Conservation (phyloP, 2,113 vertebrate species). For the Myanophis thanlyinensis region DNA sequence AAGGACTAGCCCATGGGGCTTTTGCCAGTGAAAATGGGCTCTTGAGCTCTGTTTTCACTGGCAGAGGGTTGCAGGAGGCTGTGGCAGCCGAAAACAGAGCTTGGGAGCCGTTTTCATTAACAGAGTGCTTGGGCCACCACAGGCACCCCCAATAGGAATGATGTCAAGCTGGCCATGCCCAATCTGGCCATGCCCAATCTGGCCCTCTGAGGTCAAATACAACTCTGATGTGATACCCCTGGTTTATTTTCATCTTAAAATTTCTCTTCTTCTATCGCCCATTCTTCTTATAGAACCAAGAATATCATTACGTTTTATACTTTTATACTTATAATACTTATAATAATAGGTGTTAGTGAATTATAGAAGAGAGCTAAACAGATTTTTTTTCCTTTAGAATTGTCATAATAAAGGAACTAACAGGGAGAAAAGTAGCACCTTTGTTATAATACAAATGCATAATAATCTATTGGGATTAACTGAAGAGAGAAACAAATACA, state of each 20-base stretch:
- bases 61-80: too few relatives aligned
- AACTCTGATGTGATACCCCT: too few relatives aligned
- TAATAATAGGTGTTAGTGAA: not conserved
- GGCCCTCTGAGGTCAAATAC: too few relatives aligned
- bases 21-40: too few relatives aligned
- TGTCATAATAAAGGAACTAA: not conserved
- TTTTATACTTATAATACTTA: not conserved
- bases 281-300: not conserved
- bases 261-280: not conserved
- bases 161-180: too few relatives aligned
- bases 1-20: too few relatives aligned
- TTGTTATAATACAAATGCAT: not conserved
- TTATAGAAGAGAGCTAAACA: not conserved
- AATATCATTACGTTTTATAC: not conserved
- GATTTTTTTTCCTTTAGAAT: not conserved
- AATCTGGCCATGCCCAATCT: too few relatives aligned
- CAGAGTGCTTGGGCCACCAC: too few relatives aligned
- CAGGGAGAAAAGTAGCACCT: not conserved
- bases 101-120: too few relatives aligned
- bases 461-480: not conserved
- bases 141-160: too few relatives aligned
- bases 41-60: too few relatives aligned
- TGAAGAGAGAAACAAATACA: not conserved
- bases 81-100: too few relatives aligned
- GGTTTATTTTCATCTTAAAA: not conserved